Base-by-base conservation (phyloP, 1,140 invertebrate species). In the Zophobas atratus region DNA sequence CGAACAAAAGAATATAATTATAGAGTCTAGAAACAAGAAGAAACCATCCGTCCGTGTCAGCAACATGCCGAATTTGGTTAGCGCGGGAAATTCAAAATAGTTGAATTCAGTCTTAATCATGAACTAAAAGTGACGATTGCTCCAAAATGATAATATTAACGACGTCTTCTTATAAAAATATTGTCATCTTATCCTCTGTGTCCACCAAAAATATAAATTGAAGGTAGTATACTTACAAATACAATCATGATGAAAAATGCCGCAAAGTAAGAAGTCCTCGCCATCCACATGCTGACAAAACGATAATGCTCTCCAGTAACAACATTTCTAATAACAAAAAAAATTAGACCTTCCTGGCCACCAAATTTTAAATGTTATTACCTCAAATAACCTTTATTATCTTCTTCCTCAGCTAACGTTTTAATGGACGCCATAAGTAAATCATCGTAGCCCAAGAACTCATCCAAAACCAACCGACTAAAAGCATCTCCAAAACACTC, bases 281-380 rank as follows among this genome's bases (percentile, higher is more conserved):
- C 94, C 89, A 98, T 97, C 94, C 97, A 96, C 92, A 98, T 96
- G 81, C 94, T 97, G 33, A 99, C 97, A 89, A 99, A 99, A 78
- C 98, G 93, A 87, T 98, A 99, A 87, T 99, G 97, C 85, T 99
- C 98, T n/a, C 98, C 97, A 33, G 97, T 98, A 43, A 99, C 95
- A 49, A 99, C 96, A 89, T 99, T 99, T 82, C 98, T 95, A 82
- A 53, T 89, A 89, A 75, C 80, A 80, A 81, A 78, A 70, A 76
- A 51, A 49, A 49, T 35, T 38, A 60, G 6, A 46, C 57, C 34
- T 39, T 46, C 60, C 5, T 51, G 46, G 8, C 20, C 20, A 20
- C 20, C 20, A 46, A 35, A 5, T 63, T 75, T 60, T 6, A 4
- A 36, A 41, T 36, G 51, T 5, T 79, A 67, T 84, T 85, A 95